Conservation (phyloP, 1,140 invertebrate genomes). For the Centruroides sculpturatus region DNA sequence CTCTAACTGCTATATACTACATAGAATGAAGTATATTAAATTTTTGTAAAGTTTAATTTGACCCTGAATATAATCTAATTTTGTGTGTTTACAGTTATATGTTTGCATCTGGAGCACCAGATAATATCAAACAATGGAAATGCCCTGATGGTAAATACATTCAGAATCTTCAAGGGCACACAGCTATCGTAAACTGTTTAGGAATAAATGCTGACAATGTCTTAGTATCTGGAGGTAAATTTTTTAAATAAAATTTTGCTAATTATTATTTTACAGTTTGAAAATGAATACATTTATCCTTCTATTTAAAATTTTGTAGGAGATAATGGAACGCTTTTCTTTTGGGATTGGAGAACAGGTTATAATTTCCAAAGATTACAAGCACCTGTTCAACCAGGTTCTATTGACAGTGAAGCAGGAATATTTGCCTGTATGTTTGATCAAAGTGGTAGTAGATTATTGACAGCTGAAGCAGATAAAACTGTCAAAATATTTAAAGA, state of each 20-base stretch:
- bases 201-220: conserved; percentile 88
- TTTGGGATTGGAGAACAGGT: conserved; percentile 98
- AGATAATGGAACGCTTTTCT: conserved; percentile 95
- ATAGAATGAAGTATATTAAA: no score
- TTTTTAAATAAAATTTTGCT: background rate
- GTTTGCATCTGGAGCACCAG: conserved; percentile 94
- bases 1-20: no score
- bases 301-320: background rate
- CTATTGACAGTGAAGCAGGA: conserved; percentile 96
- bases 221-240: conserved; percentile 74
- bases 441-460: conserved; percentile 76
- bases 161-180: conserved; percentile 94
- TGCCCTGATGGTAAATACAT: conserved; percentile 97
- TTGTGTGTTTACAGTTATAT: conserved; percentile 49
- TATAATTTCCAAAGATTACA: conserved; percentile 93
- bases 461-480: conserved; percentile 97
- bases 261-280: no score
- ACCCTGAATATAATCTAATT: background rate
- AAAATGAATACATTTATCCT: background rate
- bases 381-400: conserved; percentile 92
- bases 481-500: conserved; percentile 99
- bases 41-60: no score
- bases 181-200: conserved; percentile 93
- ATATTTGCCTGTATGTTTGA: conserved; percentile 94
- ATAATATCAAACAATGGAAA: conserved; percentile 99